phyloP scores from a whole-genome alignment of 2,888 invertebrate species.

The Rapana venosa region DNA sequence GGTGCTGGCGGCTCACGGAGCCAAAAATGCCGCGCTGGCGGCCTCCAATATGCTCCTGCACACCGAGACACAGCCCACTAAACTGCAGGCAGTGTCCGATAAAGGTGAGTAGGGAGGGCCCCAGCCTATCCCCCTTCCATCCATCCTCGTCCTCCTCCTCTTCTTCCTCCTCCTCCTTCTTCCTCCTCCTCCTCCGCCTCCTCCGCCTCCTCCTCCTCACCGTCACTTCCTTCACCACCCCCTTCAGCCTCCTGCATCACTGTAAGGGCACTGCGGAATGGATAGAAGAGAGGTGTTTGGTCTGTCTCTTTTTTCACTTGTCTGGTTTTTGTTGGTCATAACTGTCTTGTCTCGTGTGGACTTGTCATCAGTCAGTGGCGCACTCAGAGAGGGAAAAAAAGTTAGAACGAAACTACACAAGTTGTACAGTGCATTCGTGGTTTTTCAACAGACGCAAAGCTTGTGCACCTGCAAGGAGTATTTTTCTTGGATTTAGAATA shows the following conservation, averaged over 20 bases:
- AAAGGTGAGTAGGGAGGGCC: slow-evolving; percentile 65
- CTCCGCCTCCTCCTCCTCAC: neutral
- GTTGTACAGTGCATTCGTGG: too few relatives aligned
- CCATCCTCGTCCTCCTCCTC: neutral
- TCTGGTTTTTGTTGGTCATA: neutral
- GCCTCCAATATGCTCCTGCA: slow-evolving; percentile 81
- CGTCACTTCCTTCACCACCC: neutral
- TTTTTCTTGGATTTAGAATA: too few relatives aligned
- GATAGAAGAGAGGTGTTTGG: neutral
- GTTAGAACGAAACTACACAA: too few relatives aligned
- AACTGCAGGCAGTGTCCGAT: slow-evolving; percentile 63
- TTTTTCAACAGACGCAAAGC: too few relatives aligned
- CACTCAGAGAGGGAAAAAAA: too few relatives aligned
- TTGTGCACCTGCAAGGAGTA: too few relatives aligned
- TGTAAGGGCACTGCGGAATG: neutral
- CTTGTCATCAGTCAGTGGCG: neutral
- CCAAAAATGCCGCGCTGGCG: slow-evolving; percentile 85
- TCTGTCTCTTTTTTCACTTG: neutral
- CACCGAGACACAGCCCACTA: slow-evolving; percentile 60
- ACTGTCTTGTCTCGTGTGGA: neutral
- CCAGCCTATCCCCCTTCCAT: neutral
- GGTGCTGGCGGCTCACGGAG: slow-evolving; percentile 91
- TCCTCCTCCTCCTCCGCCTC: neutral
- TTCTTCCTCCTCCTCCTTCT: neutral
- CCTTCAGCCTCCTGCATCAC: neutral